Base-by-base conservation (phyloP, 2,113 vertebrate genomes). In the Rhipidura dahli region DNA sequence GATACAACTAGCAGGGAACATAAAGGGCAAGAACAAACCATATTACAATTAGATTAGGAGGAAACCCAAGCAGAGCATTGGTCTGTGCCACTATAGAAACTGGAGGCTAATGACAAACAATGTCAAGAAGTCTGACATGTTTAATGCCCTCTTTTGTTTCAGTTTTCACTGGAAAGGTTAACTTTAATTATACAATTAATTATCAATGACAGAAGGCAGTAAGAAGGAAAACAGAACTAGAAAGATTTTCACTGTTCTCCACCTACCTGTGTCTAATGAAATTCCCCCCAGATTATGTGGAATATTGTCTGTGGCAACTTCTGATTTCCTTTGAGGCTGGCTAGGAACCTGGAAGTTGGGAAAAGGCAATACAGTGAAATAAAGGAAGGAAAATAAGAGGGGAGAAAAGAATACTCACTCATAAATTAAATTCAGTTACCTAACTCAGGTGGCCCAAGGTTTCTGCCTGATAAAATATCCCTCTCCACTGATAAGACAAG, bases 71-170 rank as follows among this genome's bases (percentile, higher is more conserved):
- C 13, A 84, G 81, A 93, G 15, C 31, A 83, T 60, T 26, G 11
- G 27, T 61, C 26, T 42, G 53, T 61, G 50, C 17, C 28, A 16
- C 33, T 49, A 10, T 2, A 65, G 78, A 51, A 84, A 42, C 21
- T 51, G 28, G 30, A 81, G 21, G 17, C 3, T 83, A 87, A 69
- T 51, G 44, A 86, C 53, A 86, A 89, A 83, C 4, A 17, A 66
- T 51, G 33, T 68, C 1, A 0, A 86, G 57, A 83, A 80, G 11
- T 86, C 80, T 91, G 40, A 76, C 49, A 54, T 61, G 17, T 85
- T 71, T 93, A 69, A 89, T 80, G 45, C 8, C n/a, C 40, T 81
- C 26, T 85, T 94, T 72, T 89, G 49, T 72, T 91, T 93, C 44
- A 51, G 39, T 80, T 87, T 93, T 77, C 77, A 39, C 27, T 89